phyloP scores from a whole-genome alignment of 2,888 invertebrate genomes.

The Parnassius glacialis region DNA sequence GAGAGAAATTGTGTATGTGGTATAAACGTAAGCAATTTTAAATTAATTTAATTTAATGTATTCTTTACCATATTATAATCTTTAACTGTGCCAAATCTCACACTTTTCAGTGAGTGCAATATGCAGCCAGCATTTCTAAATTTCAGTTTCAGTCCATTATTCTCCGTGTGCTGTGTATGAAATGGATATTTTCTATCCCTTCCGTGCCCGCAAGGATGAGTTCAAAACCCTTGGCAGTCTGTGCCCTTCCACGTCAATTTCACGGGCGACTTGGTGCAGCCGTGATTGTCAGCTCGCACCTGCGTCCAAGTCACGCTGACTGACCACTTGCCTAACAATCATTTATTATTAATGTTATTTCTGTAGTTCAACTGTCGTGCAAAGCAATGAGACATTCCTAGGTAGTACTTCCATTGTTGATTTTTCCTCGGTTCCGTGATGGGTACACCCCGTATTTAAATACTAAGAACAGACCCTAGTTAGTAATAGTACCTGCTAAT shows the following conservation, averaged over 20 bases:
- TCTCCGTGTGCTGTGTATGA: not conserved
- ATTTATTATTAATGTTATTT: not conserved
- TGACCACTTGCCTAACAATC: conserved; percentile 7
- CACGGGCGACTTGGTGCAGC: conserved; percentile 24
- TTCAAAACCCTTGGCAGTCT: conserved; percentile 16
- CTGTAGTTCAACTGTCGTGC: not conserved
- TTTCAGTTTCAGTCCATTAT: too few species aligned
- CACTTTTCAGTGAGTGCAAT: too few species aligned
- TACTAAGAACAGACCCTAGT: too few species aligned
- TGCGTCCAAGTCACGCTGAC: conserved; percentile 23
- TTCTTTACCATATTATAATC: too few species aligned
- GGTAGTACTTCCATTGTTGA: not conserved
- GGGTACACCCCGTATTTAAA: too few species aligned
- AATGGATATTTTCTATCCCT: not conserved
- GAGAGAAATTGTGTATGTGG: too few species aligned
- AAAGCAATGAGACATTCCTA: not conserved
- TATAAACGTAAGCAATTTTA: too few species aligned
- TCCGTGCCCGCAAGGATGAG: conserved; percentile 2
- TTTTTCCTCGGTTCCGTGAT: too few species aligned
- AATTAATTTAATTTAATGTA: too few species aligned
- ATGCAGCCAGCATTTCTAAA: too few species aligned
- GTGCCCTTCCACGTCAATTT: conserved; percentile 23
- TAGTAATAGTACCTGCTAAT: too few species aligned
- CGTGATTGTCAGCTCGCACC: conserved; percentile 24
- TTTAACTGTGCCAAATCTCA: too few species aligned